These are phyloP conservation scores for Notolepis coatsorum DNA, from an alignment of 2,797 vertebrate species.

Conservation along the genomic window DNA sequence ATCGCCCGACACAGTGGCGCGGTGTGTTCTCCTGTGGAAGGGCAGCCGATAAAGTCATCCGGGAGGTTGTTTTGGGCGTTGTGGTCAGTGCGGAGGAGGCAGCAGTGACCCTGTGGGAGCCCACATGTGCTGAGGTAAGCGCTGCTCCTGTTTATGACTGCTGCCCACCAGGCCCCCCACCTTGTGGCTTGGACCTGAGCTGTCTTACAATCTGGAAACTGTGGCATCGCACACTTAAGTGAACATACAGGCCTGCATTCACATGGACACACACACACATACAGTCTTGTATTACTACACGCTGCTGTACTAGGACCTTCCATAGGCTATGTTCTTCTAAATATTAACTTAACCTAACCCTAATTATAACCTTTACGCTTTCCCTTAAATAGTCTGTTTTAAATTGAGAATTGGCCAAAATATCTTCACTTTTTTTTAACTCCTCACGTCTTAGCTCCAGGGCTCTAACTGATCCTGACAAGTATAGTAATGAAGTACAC, in stretches of 20 bases:
- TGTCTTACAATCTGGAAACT: constrained; percentile 41
- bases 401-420: too few species aligned
- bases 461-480: too few species aligned
- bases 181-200: constrained; percentile 70
- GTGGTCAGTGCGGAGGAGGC: constrained; percentile 64
- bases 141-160: background rate
- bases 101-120: constrained; percentile 52
- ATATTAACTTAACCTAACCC: too few species aligned
- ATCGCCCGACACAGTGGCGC: constrained; percentile 11
- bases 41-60: constrained; percentile 41
- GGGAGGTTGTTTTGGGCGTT: constrained; percentile 54
- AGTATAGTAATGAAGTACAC: too few species aligned
- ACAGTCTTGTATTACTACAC: too few species aligned
- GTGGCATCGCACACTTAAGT: constrained; percentile 11
- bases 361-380: too few species aligned
- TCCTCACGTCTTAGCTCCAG: too few species aligned
- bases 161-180: constrained; percentile 54
- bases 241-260: constrained; percentile 27
- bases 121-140: constrained; percentile 53
- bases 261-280: constrained; percentile 21
- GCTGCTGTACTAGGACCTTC: too few species aligned
- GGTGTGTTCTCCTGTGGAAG: constrained; percentile 37
- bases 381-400: too few species aligned
- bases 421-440: too few species aligned
- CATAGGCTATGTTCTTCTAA: too few species aligned